phyloP scores from a whole-genome alignment of 2,113 vertebrate genomes.

The Xiphophorus couchianus region DNA sequence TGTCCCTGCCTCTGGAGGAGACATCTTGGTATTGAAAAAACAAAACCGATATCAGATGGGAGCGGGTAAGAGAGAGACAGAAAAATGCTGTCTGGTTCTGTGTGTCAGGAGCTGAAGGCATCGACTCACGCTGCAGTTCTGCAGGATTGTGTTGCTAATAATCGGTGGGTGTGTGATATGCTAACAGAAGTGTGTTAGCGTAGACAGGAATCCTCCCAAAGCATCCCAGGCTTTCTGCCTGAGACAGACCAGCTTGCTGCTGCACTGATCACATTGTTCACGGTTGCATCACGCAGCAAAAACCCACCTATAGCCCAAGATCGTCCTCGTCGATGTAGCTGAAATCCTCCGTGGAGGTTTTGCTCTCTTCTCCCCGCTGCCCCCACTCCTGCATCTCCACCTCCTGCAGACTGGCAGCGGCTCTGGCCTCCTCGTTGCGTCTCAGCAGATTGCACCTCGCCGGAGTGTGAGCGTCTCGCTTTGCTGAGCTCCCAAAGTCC shows the following conservation, averaged over 20 bases:
- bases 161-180: constrained; percentile 16
- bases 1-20: constrained; percentile 22
- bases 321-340: constrained; percentile 85
- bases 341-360: constrained; percentile 75
- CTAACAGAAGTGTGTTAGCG: background rate
- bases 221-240: background rate
- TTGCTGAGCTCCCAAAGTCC: constrained; percentile 48
- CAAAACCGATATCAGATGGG: background rate
- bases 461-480: constrained; percentile 34
- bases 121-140: too few relatives aligned
- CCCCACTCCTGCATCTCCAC: constrained; percentile 81
- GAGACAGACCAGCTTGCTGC: background rate
- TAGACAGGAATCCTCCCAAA: too few relatives aligned
- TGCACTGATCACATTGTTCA: background rate
- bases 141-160: constrained; percentile 37
- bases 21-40: constrained; percentile 23
- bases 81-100: constrained; percentile 10
- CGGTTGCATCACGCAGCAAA: background rate
- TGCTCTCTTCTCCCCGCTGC: constrained; percentile 25
- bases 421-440: constrained; percentile 14
- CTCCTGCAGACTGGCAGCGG: constrained; percentile 58
- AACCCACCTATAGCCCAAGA: constrained; percentile 71
- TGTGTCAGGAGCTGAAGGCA: constrained; percentile 12
- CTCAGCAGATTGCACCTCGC: constrained; percentile 49
- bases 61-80: background rate